Conservation (phyloP, 2,888 invertebrate genomes). For the Pemphredon lugubris region DNA sequence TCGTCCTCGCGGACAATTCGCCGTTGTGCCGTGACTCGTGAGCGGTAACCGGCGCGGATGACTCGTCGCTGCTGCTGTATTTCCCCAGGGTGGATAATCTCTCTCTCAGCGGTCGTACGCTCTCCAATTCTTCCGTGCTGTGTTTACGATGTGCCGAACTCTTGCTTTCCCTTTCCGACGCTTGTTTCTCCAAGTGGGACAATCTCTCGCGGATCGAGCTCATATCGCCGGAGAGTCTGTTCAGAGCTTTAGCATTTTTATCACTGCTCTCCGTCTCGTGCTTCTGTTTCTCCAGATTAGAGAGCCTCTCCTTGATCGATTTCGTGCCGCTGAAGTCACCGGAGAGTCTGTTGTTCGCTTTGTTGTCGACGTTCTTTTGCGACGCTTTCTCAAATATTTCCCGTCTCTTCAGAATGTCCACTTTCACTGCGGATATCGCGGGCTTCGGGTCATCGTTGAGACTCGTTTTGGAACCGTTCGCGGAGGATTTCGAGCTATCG, state of each 20-base stretch:
- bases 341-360: constrained; percentile 80
- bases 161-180: constrained; percentile 72
- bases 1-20: constrained; percentile 64
- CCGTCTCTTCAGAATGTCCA: constrained; percentile 90
- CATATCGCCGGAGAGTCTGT: constrained; percentile 84
- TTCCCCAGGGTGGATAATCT: constrained; percentile 74
- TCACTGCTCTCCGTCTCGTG: constrained; percentile 82
- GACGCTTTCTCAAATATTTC: constrained; percentile 90
- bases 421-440: constrained; percentile 85
- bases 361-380: constrained; percentile 67
- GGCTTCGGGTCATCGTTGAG: constrained; percentile 83
- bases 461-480: constrained; percentile 80
- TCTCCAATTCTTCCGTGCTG: constrained; percentile 70
- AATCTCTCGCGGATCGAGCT: constrained; percentile 86
- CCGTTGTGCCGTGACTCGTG: constrained; percentile 63
- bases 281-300: constrained; percentile 86
- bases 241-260: constrained; percentile 78
- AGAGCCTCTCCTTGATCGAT: constrained; percentile 88
- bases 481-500: constrained; percentile 73
- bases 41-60: constrained; percentile 47
- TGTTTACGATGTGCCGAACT: constrained; percentile 59
- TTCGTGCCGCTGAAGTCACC: constrained; percentile 86
- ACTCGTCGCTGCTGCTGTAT: constrained; percentile 66
- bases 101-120: constrained; percentile 72
- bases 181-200: constrained; percentile 84